These are phyloP conservation scores for Bothrops jararaca DNA, from an alignment of 2,113 vertebrate genomes.

Conservation along the genomic window DNA sequence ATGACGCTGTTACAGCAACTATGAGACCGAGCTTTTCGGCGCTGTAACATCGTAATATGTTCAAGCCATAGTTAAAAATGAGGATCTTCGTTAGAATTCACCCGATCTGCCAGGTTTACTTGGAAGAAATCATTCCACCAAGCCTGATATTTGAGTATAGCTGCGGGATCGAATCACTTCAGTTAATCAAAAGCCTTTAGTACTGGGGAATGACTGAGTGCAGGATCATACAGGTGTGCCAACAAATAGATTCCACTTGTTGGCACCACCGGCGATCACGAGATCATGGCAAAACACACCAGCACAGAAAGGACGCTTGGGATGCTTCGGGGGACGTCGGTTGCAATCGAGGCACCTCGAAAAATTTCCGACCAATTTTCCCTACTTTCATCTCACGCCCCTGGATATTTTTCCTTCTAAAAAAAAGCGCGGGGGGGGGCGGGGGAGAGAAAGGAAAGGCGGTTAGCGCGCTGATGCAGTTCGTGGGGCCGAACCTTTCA, in stretches of 20 bases:
- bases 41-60: neutral
- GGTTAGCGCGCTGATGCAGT: too few relatives aligned
- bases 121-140: neutral
- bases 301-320: neutral
- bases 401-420: neutral
- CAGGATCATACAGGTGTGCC: neutral
- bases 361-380: too few relatives aligned
- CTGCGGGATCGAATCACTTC: neutral
- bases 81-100: neutral
- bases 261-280: neutral
- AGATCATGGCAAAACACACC: neutral
- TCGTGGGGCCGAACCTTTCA: neutral
- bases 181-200: neutral
- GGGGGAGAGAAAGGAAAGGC: neutral
- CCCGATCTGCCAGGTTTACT: neutral
- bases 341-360: neutral
- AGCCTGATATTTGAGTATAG: neutral
- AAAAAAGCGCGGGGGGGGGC: accelerated
- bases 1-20: neutral
- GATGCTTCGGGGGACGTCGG: neutral
- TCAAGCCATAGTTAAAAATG: neutral
- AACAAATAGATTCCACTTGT: neutral
- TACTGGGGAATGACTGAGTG: too few relatives aligned
- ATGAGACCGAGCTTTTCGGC: neutral
- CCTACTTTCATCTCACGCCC: neutral